Conservation (phyloP, 1,140 invertebrate genomes). For the Brachionus paranguensis region DNA sequence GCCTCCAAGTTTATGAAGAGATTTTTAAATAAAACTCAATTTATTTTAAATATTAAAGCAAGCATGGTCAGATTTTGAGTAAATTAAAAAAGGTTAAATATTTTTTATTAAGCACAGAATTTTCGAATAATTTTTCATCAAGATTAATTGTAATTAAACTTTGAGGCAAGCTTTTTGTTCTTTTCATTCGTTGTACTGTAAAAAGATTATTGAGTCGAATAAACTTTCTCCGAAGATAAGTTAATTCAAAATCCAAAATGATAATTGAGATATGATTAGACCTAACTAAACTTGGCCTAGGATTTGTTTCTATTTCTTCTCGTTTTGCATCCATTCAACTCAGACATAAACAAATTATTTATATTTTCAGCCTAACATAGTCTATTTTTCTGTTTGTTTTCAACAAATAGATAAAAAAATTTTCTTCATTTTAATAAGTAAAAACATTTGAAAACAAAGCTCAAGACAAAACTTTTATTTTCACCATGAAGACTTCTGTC, state of each 20-base stretch:
- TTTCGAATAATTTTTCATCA: neutral
- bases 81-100: neutral
- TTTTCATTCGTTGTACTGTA: neutral
- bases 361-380: neutral
- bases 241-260: neutral
- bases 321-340: neutral
- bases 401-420: neutral
- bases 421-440: neutral
- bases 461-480: neutral
- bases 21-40: neutral
- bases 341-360: neutral
- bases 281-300: neutral
- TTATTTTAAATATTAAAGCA: neutral
- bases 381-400: neutral
- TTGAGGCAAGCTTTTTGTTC: neutral
- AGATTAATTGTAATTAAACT: neutral
- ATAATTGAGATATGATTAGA: neutral
- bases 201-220: neutral
- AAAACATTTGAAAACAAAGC: neutral
- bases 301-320: neutral
- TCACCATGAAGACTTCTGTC: too few relatives aligned
- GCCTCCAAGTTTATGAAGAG: neutral
- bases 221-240: neutral
- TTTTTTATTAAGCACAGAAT: neutral
- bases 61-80: neutral